Conservation (phyloP, 1,140 invertebrate species). For the Mercenaria mercenaria region DNA sequence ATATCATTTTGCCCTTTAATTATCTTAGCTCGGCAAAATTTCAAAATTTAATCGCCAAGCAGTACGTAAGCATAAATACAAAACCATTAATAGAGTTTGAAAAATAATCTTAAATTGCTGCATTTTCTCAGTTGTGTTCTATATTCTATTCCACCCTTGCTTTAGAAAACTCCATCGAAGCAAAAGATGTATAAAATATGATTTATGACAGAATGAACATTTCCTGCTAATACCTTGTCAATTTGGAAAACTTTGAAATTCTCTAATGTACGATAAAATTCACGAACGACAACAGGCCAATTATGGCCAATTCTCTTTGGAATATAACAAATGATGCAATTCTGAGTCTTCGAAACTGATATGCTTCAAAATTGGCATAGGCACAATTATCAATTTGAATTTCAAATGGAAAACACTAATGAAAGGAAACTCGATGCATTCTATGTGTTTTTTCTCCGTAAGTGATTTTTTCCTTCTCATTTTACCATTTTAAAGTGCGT, state of each 20-base stretch:
- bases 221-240: conserved; percentile 47
- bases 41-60: no score
- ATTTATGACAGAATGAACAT: conserved; percentile 26
- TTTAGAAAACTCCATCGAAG: background rate
- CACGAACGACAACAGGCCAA: conserved; percentile 38
- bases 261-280: conserved; percentile 37
- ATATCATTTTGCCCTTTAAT: no score
- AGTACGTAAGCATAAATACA: background rate
- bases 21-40: no score
- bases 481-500: background rate
- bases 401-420: conserved; percentile 52
- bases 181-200: conserved; percentile 19
- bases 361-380: conserved; percentile 50
- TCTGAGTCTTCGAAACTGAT: conserved; percentile 52
- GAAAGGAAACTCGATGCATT: conserved; percentile 34
- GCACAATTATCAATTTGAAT: conserved; percentile 61
- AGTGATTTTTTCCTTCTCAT: background rate
- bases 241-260: conserved; percentile 49
- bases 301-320: conserved; percentile 12
- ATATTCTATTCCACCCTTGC: background rate
- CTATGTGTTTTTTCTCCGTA: background rate
- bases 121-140: background rate
- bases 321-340: conserved; percentile 37
- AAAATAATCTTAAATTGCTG: background rate
- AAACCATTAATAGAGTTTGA: background rate